phyloP scores from a whole-genome alignment of 2,797 vertebrate species.

The Spondyliosoma cantharus region DNA sequence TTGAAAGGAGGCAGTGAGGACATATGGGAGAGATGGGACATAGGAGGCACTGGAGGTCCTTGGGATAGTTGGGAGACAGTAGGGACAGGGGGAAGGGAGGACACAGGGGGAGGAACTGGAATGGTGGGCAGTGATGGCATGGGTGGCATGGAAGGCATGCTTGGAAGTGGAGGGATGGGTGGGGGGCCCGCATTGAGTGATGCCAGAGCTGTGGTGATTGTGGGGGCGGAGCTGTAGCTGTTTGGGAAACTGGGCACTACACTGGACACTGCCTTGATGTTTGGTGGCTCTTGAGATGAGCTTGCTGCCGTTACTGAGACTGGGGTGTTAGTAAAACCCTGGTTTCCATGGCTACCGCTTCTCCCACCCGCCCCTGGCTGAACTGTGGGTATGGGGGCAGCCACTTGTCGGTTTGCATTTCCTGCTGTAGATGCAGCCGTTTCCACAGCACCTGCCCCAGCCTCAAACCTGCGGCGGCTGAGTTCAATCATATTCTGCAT shows the following conservation, averaged over 20 bases:
- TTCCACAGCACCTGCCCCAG: slow-evolving; percentile 81
- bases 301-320: slow-evolving; percentile 87
- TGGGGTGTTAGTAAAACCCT: slow-evolving; percentile 87
- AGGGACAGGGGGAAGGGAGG: slow-evolving; percentile 91
- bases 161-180: slow-evolving; percentile 93
- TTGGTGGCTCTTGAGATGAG: slow-evolving; percentile 88
- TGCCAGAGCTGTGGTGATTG: slow-evolving; percentile 91
- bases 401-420: slow-evolving; percentile 89
- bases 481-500: slow-evolving; percentile 99
- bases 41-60: slow-evolving; percentile 91
- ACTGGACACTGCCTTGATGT: slow-evolving; percentile 91
- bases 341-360: slow-evolving; percentile 87
- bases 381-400: slow-evolving; percentile 76
- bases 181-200: slow-evolving; percentile 92
- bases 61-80: slow-evolving; percentile 90
- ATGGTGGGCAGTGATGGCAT: slow-evolving; percentile 93
- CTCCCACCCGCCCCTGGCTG: slow-evolving; percentile 87
- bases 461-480: slow-evolving; percentile 98
- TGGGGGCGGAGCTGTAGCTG: slow-evolving; percentile 90
- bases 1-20: slow-evolving; percentile 94
- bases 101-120: slow-evolving; percentile 93
- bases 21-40: slow-evolving; percentile 92
- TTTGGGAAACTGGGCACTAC: slow-evolving; percentile 91
- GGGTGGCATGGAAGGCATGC: slow-evolving; percentile 90
- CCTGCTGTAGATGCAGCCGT: slow-evolving; percentile 86